Conservation (phyloP, 2,113 vertebrate genomes). For the Romanogobio albipinnatus region DNA sequence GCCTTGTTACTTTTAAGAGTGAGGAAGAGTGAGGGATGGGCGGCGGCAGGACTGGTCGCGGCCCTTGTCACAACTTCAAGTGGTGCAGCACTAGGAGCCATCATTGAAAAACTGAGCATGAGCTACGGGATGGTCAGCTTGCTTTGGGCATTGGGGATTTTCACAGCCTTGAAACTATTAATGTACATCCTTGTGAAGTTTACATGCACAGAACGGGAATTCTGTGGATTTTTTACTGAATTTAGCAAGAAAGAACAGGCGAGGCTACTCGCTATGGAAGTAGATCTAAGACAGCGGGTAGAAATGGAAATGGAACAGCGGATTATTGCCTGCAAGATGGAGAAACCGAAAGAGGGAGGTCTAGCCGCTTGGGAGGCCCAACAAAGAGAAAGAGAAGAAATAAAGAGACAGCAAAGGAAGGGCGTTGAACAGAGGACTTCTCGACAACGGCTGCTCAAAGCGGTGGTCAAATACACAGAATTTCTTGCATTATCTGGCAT, state of each 20-base stretch:
- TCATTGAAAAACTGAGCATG: constrained; percentile 62
- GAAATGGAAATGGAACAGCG: constrained; percentile 66
- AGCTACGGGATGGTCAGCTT: constrained; percentile 65
- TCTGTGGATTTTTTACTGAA: constrained; percentile 32
- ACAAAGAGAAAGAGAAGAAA: constrained; percentile 53
- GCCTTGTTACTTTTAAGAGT: constrained; percentile 59
- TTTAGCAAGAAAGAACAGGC: constrained; percentile 51
- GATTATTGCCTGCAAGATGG: constrained; percentile 60
- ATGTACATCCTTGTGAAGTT: constrained; percentile 58
- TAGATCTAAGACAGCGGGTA: constrained; percentile 52
- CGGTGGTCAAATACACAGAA: constrained; percentile 67
- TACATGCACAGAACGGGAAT: constrained; percentile 53
- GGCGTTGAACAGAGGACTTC: constrained; percentile 57
- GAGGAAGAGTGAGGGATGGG: constrained; percentile 49
- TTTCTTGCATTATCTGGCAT: constrained; percentile 70
- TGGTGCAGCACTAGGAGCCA: constrained; percentile 63
- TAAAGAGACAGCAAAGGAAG: constrained; percentile 58
- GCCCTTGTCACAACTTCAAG: constrained; percentile 62
- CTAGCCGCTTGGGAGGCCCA: constrained; percentile 42
- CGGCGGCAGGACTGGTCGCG: constrained; percentile 58
- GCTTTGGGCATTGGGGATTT: constrained; percentile 64
- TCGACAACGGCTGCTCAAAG: constrained; percentile 62
- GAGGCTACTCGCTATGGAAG: background rate
- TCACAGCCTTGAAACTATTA: constrained; percentile 63
- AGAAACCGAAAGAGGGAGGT: background rate